Evolutionary conservation across 2,113 vertebrate species (phyloP).

Genomic region (Rhegmatorhina hoffmannsi): DNA sequence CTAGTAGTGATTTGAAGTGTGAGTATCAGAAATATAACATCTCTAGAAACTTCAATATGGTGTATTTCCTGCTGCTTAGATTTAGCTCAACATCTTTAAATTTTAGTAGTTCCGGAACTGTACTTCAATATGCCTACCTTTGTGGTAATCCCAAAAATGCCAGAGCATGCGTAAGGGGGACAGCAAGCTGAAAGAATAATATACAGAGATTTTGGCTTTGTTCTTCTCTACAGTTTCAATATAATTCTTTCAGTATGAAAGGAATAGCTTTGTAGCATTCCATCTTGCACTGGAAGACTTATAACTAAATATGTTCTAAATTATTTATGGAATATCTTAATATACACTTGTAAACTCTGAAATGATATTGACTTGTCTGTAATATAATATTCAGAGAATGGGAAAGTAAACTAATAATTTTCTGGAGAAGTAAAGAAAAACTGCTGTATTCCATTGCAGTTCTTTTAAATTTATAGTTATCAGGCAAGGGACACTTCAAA

Average conservation of each 20-base stretch:
- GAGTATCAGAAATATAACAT: conserved; percentile 22
- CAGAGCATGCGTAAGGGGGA: background rate
- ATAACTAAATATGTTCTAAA: background rate
- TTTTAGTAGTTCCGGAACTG: background rate
- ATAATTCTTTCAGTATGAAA: background rate
- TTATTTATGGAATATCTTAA: conserved; percentile 39
- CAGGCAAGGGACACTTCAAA: background rate
- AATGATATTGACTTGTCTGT: background rate
- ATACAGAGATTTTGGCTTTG: background rate
- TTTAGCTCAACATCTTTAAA: background rate
- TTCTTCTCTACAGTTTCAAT: background rate
- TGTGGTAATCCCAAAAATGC: background rate
- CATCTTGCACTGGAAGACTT: background rate
- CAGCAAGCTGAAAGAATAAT: background rate
- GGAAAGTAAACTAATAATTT: conserved; percentile 39
- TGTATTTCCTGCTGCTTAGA: conserved; percentile 26
- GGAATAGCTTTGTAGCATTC: background rate
- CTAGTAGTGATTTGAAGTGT: background rate
- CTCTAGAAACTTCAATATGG: conserved; percentile 34
- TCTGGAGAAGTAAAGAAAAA: conserved; percentile 30
- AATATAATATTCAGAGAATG: background rate
- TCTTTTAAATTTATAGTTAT: background rate
- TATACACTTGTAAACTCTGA: conserved; percentile 10
- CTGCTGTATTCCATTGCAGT: conserved; percentile 15
- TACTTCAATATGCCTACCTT: background rate